These are phyloP conservation scores for Poecilia latipinna DNA, from an alignment of 2,113 vertebrate genomes.

Conservation along the genomic window DNA sequence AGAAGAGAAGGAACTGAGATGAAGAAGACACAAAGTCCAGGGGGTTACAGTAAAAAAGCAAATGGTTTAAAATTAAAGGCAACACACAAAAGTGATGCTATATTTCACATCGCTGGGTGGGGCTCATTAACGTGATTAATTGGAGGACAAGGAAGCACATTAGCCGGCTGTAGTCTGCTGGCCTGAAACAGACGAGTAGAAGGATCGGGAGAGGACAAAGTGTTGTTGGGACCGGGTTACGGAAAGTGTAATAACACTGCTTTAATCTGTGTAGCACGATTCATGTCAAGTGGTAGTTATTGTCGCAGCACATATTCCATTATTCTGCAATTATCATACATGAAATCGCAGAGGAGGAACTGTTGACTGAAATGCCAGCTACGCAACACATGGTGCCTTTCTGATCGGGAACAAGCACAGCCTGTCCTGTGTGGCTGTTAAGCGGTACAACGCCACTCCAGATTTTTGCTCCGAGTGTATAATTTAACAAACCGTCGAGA, in stretches of 20 bases:
- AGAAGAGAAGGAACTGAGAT: not conserved
- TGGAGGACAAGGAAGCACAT: slow-evolving; percentile 62
- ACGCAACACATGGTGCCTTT: slow-evolving; percentile 17
- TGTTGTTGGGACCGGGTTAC: slow-evolving; percentile 45
- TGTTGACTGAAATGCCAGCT: slow-evolving; percentile 34
- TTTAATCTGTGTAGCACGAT: slow-evolving; percentile 54
- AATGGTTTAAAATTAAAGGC: slow-evolving; percentile 7
- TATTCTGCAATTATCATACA: slow-evolving; percentile 53
- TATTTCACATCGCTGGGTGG: slow-evolving; percentile 41
- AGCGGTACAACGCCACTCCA: slow-evolving; percentile 19
- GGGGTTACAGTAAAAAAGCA: not conserved
- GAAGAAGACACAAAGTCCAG: slow-evolving; percentile 1
- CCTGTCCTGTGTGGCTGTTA: slow-evolving; percentile 21
- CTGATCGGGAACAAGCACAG: slow-evolving; percentile 37
- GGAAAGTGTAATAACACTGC: slow-evolving; percentile 47
- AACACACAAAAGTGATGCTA: not conserved
- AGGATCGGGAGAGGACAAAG: slow-evolving; percentile 4
- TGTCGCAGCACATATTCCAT: slow-evolving; percentile 53
- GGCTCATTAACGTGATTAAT: slow-evolving; percentile 72
- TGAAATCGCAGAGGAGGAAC: slow-evolving; percentile 12
- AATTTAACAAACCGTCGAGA: slow-evolving; percentile 3
- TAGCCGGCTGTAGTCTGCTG: slow-evolving; percentile 51
- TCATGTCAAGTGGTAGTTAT: slow-evolving; percentile 54
- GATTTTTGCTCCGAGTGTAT: slow-evolving; percentile 7
- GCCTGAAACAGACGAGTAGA: slow-evolving; percentile 45